Percentiles rank a stretch among this genome's conserved stretches.
Evolutionary conservation across 2,888 invertebrate species (phyloP).

Genomic region (Allacma fusca): DNA sequence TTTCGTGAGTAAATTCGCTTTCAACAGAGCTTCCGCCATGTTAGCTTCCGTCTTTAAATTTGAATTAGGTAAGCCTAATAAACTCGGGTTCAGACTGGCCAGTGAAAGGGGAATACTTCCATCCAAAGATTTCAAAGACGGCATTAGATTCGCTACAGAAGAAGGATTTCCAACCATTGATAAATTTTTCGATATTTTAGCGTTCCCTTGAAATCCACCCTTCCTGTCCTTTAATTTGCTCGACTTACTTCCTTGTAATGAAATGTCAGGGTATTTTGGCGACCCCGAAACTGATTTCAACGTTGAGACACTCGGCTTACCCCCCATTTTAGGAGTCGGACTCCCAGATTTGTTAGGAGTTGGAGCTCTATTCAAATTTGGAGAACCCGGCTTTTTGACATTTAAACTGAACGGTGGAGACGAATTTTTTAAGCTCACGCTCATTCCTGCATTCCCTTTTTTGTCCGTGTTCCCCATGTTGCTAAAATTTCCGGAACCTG

Average conservation of each 20-base stretch:
- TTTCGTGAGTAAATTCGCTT: constrained; percentile 33
- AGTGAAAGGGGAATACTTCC: constrained; percentile 30
- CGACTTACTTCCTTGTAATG: constrained; percentile 9
- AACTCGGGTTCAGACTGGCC: constrained; percentile 30
- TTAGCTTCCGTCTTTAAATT: constrained; percentile 1
- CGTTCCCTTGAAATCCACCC: constrained; percentile 39
- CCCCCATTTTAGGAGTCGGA: constrained; percentile 46
- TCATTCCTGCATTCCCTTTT: constrained; percentile 26
- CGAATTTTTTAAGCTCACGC: constrained; percentile 25
- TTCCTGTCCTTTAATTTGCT: constrained; percentile 36
- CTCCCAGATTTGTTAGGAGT: constrained; percentile 32
- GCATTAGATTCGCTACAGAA: constrained; percentile 33
- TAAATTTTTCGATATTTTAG: constrained; percentile 53
- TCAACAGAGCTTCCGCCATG: constrained; percentile 34
- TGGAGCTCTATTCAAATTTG: constrained; percentile 21
- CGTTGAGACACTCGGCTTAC: constrained; percentile 60
- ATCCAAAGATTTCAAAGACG: constrained; percentile 38
- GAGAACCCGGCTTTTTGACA: constrained; percentile 36
- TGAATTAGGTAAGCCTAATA: constrained; percentile 23
- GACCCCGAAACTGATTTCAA: constrained; percentile 58
- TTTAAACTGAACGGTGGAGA: constrained; percentile 24
- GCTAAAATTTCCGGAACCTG: constrained; percentile 3
- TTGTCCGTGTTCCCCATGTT: neutral
- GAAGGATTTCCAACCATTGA: constrained; percentile 44
- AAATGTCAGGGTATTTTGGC: constrained; percentile 30